These are phyloP conservation scores for Sebastes elongatus DNA, from an alignment of 2,797 vertebrate species.

Conservation along the genomic window DNA sequence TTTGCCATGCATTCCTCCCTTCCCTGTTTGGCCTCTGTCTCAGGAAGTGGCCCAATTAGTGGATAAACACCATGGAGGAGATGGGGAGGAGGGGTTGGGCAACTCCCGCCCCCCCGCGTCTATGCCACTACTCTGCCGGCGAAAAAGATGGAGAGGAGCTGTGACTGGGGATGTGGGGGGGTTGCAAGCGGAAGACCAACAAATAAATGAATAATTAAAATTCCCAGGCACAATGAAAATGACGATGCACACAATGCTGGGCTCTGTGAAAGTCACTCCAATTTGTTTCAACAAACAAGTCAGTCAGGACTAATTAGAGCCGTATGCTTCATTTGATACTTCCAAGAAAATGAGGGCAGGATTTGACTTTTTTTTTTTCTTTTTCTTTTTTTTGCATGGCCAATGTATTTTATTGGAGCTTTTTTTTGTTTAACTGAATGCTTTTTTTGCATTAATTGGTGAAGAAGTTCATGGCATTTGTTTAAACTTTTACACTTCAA, in stretches of 20 bases:
- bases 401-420: neutral
- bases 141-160: slow-evolving; percentile 9
- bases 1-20: slow-evolving; percentile 84
- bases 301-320: neutral
- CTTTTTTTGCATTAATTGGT: neutral
- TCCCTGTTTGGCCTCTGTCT: slow-evolving; percentile 86
- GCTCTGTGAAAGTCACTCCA: neutral
- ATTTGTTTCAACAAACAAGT: slow-evolving; percentile 3
- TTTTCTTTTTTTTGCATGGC: neutral
- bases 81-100: slow-evolving; percentile 72
- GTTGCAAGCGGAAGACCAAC: neutral
- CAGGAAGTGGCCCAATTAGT: slow-evolving; percentile 91
- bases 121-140: slow-evolving; percentile 28
- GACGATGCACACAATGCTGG: neutral
- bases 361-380: neutral
- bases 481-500: neutral
- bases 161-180: neutral
- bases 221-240: neutral
- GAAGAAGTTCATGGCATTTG: neutral
- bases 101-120: slow-evolving; percentile 46
- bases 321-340: neutral
- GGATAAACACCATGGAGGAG: slow-evolving; percentile 85
- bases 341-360: neutral
- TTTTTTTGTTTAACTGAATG: neutral
- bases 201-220: slow-evolving; percentile 41